A percentile compares a stretch with the other conserved stretches of the same genome.
Evolutionary conservation across 2,888 invertebrate species (phyloP).

Genomic region (Drosophila gaucha): DNA sequence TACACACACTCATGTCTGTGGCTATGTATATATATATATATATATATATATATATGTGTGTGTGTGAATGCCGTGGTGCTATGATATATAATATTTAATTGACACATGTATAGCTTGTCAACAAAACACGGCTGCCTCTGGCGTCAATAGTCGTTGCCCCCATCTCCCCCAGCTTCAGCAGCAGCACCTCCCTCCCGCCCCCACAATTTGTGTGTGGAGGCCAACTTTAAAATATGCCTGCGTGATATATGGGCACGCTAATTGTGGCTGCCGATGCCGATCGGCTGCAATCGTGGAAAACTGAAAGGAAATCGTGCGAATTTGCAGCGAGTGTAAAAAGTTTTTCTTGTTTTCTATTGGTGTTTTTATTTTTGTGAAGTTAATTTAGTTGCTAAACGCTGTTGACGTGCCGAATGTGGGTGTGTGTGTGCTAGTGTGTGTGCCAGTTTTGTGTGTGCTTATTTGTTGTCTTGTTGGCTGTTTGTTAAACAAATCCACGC

Average conservation of each 20-base stretch:
- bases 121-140: conserved; percentile 61
- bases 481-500: conserved; percentile 75
- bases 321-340: conserved; percentile 62
- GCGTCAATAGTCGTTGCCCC: conserved; percentile 32
- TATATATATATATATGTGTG: neutral
- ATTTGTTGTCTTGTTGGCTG: conserved; percentile 68
- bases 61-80: conserved; percentile 37
- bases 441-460: conserved; percentile 46
- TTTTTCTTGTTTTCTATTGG: conserved; percentile 61
- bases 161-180: conserved; percentile 1
- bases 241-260: conserved; percentile 65
- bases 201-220: conserved; percentile 15
- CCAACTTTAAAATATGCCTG: conserved; percentile 48
- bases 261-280: conserved; percentile 57
- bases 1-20: neutral
- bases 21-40: neutral
- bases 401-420: conserved; percentile 52
- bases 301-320: conserved; percentile 66
- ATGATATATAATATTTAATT: conserved; percentile 73
- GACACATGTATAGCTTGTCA: conserved; percentile 72
- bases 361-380: conserved; percentile 26
- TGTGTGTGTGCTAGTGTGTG: conserved; percentile 13
- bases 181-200: conserved; percentile 16
- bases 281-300: conserved; percentile 28
- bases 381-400: conserved; percentile 68